Percentiles rank a stretch among this genome's conserved stretches.
phyloP scores from a whole-genome alignment of 2,113 vertebrate species.

The Microcebus jonahi region DNA sequence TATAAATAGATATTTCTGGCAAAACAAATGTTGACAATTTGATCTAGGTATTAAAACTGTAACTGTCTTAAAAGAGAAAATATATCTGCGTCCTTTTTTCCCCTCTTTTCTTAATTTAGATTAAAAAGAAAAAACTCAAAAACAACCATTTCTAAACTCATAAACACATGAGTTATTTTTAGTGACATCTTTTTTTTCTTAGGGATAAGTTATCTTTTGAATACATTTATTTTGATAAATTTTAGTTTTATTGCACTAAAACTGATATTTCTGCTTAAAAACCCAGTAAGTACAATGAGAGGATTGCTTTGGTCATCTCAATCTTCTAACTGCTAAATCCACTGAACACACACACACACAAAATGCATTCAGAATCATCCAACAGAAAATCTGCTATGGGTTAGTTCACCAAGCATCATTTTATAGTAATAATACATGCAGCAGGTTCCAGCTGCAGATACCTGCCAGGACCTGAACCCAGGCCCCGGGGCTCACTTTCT shows the following conservation, averaged over 20 bases:
- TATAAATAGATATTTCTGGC: neutral
- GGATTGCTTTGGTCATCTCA: neutral
- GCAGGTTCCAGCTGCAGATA: neutral
- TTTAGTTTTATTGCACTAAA: neutral
- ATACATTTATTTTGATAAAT: neutral
- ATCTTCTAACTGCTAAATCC: neutral
- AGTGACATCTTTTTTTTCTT: neutral
- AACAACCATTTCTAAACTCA: neutral
- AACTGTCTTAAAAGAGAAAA: neutral
- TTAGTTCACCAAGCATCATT: neutral
- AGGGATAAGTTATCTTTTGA: neutral
- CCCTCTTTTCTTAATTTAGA: neutral
- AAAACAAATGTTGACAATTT: conserved; percentile 22
- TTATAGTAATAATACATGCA: neutral
- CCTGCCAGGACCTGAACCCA: neutral
- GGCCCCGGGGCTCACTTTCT: neutral
- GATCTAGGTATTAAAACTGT: neutral
- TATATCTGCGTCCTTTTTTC: neutral
- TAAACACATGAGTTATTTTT: neutral
- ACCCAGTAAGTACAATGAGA: neutral
- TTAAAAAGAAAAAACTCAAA: neutral
- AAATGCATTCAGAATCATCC: neutral
- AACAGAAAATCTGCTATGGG: neutral
- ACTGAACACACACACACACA: neutral
- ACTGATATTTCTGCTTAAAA: neutral